Base-by-base conservation (phyloP, 2,888 invertebrate genomes). In the Temnothorax unifasciatus region DNA sequence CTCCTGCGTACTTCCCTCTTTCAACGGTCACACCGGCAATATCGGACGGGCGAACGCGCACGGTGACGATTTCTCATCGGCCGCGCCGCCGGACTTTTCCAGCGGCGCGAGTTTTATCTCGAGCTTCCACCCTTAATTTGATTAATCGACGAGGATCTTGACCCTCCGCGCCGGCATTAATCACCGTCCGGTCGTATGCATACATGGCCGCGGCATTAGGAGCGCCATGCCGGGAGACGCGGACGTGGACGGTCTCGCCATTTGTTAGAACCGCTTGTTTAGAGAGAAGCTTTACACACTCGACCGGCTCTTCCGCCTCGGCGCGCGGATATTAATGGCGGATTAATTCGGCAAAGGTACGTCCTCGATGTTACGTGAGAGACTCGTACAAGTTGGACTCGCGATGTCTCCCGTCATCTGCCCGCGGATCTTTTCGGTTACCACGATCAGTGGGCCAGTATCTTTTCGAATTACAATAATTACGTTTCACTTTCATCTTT, bases 61-160 rank as follows among this genome's bases (percentile, higher is more conserved):
- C 50, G 59, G 66, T 84, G 83, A 86, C 90, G 89, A 87, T 85
- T 86, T 89, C 84, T 83, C 85, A 86, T 77, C 77, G 82, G 50
- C 74, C 63, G 68, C 29, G 44, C 52, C 63, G 66, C 88, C 87
- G 89, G 90, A 93, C 91, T 93, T 94, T 94, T 94, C 93, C 94
- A 92, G 91, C 89, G 90, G 87, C 92, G 86, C 92, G 94, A 92
- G 91, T 94, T 94, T 95, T 93, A 94, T 94, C 94, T 94, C 90
- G 92, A 91, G 88, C 91, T 92, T 92, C 93, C 93, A 94, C 94
- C 94, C 93, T 94, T 94, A 94, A 95, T 94, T 95, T 95, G 95
- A 94, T 95, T 94, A 95, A 95, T 95, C 93, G 94, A 91, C 91
- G 90, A 92, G 88, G 94, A 94, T 94, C 94, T 93, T 91, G 91